A percentile compares a stretch with the other conserved stretches of the same genome.
These are phyloP conservation scores for Leuciscus idus DNA, from an alignment of 2,113 vertebrate species.

Conservation along the genomic window DNA sequence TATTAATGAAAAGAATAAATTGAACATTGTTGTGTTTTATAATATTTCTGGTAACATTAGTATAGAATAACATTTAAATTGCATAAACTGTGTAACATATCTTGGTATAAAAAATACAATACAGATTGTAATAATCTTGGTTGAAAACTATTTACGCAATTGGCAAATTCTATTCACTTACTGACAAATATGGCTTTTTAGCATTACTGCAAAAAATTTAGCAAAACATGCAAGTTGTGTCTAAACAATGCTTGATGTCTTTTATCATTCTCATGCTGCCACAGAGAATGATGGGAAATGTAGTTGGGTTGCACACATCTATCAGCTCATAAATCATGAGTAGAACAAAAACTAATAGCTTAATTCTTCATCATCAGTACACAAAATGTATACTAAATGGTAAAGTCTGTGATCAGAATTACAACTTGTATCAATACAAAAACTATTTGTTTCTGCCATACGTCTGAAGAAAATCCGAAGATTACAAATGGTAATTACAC, in stretches of 20 bases:
- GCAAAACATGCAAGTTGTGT: not conserved
- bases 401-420: not conserved
- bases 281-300: not conserved
- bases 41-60: no score
- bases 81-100: no score
- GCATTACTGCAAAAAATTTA: not conserved
- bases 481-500: not conserved
- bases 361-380: not conserved
- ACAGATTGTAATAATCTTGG: no score
- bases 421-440: not conserved
- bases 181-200: not conserved
- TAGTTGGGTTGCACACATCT: not conserved
- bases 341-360: not conserved
- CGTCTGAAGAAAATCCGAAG: not conserved
- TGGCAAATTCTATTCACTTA: not conserved
- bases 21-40: no score
- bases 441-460: not conserved
- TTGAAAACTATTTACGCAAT: not conserved
- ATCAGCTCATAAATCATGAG: not conserved
- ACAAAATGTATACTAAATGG: not conserved
- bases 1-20: no score
- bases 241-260: not conserved
- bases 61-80: no score
- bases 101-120: no score
- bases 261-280: not conserved